Conservation (phyloP, 2,888 invertebrate species). For the Coecobrya sp. region DNA sequence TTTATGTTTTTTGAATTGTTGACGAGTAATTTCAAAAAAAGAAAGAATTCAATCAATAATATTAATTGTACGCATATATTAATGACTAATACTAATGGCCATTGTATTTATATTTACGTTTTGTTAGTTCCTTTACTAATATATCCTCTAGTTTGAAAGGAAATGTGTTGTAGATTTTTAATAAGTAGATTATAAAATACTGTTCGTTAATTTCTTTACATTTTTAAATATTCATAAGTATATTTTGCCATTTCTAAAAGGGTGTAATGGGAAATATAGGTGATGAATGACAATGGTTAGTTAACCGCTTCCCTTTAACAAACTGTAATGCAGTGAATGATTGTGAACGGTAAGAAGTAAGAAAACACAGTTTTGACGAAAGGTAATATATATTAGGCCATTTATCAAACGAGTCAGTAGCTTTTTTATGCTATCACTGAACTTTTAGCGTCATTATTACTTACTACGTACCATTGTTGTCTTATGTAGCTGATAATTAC, state of each 20-base stretch:
- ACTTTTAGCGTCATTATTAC: background rate
- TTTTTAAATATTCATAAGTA: too few relatives aligned
- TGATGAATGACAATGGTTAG: too few relatives aligned
- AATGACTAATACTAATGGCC: background rate
- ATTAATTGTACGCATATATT: background rate
- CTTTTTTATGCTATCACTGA: background rate
- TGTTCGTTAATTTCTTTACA: too few relatives aligned
- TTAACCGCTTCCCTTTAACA: too few relatives aligned
- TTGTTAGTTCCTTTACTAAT: background rate
- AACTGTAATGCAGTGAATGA: background rate
- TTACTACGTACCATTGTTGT: slow-evolving; percentile 36
- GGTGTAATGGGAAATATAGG: too few relatives aligned
- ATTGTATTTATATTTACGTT: slow-evolving; percentile 11
- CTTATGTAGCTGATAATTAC: background rate
- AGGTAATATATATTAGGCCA: too few relatives aligned
- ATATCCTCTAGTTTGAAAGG: background rate
- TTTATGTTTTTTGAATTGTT: slow-evolving; percentile 14
- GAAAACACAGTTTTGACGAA: too few relatives aligned
- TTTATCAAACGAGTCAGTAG: background rate
- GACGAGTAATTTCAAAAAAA: background rate
- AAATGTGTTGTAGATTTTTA: background rate
- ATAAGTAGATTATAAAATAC: background rate
- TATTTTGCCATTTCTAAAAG: too few relatives aligned
- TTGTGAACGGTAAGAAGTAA: background rate
- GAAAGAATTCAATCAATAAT: slow-evolving; percentile 3